Base-by-base conservation (phyloP, 2,113 vertebrate species). In the Tautogolabrus adspersus region DNA sequence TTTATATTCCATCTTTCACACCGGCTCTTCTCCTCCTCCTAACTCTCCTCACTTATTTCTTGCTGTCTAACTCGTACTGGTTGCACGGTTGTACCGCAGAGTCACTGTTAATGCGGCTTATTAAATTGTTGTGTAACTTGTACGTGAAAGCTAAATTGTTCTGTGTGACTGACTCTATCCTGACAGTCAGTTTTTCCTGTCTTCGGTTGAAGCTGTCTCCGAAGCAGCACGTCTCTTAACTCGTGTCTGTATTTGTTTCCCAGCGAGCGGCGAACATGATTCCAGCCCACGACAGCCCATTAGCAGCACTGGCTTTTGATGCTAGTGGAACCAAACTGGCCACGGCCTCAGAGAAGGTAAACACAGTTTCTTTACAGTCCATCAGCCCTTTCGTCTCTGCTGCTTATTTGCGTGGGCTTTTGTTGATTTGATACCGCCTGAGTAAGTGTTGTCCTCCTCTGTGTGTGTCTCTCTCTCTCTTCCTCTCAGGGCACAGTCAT, bases 241-340 rank as follows among this genome's bases (percentile, higher is more conserved):
- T 30, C 1, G 19, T 60, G 47, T 58, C 52, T 18, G 3, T 57
- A 2, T 26, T 60, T 58, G 3, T 82, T 70, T 77, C 44, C n/a
- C 92, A 99, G 98, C 95, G 97, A 91, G 98, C 98, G 47, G 97
- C 97, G 22, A 99, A 99, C 73, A 99, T 99, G 98, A 99, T 99
- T 91, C 98, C 98, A 7, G 98, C 98, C 63, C 98, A 99, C 5
- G 98, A 99, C 91, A 99, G 98, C 84, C 97, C 98, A 11, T 92
- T 99, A 90, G 98, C 98, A 8, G 97, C 98, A 9, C 91, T 99
- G 92, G 97, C 97, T 1, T 99, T 99, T 30, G 98, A 99, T 5
- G 95, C 97, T 16, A 98, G 95, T 54, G 98, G 98, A 79, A 97
- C 96, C 67, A 99, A 98, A 87, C 95, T 99, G 19, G 98, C 98